phyloP scores from a whole-genome alignment of 2,888 invertebrate species.

The Cheilosia variabilis region DNA sequence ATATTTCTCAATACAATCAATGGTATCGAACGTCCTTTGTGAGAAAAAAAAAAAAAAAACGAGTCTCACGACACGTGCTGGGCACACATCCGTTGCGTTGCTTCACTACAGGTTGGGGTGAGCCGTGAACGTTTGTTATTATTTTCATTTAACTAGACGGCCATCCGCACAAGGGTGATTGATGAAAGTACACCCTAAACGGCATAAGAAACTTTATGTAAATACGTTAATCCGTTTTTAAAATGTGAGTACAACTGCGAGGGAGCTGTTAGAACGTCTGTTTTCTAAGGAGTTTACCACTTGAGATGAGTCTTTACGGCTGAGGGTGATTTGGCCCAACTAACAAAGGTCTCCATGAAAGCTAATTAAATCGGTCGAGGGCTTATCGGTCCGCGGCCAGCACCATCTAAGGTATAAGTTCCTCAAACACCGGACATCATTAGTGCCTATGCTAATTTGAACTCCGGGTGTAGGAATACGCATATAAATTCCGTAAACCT shows the following conservation, averaged over 20 bases:
- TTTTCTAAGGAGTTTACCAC: no score
- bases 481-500: no score
- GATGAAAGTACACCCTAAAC: neutral
- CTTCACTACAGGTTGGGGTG: neutral
- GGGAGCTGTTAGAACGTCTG: no score
- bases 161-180: neutral
- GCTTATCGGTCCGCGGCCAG: no score
- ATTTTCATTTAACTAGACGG: neutral
- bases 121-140: neutral
- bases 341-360: no score
- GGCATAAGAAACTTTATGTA: neutral
- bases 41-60: neutral
- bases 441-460: no score
- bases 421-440: no score
- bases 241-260: neutral
- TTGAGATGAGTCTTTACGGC: no score
- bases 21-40: neutral
- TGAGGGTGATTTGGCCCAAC: no score
- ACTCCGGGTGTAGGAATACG: no score
- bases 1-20: constrained; percentile 1
- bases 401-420: no score
- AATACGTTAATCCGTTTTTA: neutral
- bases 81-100: neutral
- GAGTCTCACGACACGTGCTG: neutral
- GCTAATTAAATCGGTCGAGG: no score